Conservation (phyloP, 2,113 vertebrate genomes). For the Gasterosteus nipponicus region DNA sequence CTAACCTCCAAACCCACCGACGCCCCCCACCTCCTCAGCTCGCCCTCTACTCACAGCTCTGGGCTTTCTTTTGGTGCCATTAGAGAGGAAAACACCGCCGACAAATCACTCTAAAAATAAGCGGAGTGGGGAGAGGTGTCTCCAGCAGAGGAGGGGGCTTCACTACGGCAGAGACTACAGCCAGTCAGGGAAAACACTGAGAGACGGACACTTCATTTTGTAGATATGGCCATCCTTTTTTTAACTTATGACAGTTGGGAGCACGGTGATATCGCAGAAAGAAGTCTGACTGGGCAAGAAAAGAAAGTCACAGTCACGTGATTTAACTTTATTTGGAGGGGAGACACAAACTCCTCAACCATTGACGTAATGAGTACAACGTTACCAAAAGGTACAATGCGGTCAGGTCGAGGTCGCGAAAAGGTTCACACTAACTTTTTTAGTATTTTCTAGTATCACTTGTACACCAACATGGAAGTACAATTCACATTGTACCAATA, state of each 20-base stretch:
- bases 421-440: neutral
- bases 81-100: conserved; percentile 69
- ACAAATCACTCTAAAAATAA: conserved; percentile 76
- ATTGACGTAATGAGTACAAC: neutral
- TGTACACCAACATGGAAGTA: neutral
- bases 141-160: conserved; percentile 43
- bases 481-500: neutral
- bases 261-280: neutral
- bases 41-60: conserved; percentile 9
- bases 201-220: neutral
- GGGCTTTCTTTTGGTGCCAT: conserved; percentile 61
- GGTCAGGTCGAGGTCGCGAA: neutral
- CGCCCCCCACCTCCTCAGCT: conserved; percentile 37
- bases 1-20: conserved; percentile 40
- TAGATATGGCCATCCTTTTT: neutral
- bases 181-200: too few species aligned
- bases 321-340: neutral
- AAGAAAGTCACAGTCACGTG: neutral
- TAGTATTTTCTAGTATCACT: neutral
- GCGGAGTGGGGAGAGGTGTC: conserved; percentile 52
- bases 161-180: conserved; percentile 18
- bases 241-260: neutral
- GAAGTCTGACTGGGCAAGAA: neutral
- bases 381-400: neutral
- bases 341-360: neutral